phyloP scores from a whole-genome alignment of 2,113 vertebrate genomes.

The Mastomys coucha region DNA sequence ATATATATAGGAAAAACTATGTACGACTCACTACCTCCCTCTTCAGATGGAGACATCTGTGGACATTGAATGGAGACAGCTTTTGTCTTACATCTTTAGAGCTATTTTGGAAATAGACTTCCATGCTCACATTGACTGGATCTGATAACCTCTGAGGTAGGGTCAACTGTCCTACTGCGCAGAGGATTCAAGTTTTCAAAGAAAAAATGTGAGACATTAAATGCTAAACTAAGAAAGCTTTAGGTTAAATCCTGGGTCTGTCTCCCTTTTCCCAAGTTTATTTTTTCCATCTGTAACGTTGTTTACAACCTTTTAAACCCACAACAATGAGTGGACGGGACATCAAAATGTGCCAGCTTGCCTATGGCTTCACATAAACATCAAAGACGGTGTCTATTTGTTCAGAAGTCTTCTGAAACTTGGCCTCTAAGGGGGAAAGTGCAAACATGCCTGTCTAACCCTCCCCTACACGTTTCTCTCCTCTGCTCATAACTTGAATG shows the following conservation, averaged over 20 bases:
- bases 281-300: neutral
- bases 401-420: neutral
- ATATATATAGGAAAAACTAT: no score
- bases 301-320: neutral
- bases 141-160: neutral
- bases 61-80: neutral
- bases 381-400: neutral
- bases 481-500: neutral
- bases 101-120: neutral
- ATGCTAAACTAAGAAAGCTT: neutral
- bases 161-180: neutral
- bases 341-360: neutral
- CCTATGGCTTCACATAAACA: no score
- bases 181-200: neutral
- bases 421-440: neutral
- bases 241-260: neutral
- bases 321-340: neutral
- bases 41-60: neutral
- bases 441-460: neutral
- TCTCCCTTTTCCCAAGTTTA: no score
- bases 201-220: neutral
- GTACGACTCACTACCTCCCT: neutral
- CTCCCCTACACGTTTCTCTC: neutral
- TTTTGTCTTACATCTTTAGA: neutral
- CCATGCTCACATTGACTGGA: neutral